Evolutionary conservation across 2,888 invertebrate species (phyloP).

Genomic region (Poecilus cupreus): DNA sequence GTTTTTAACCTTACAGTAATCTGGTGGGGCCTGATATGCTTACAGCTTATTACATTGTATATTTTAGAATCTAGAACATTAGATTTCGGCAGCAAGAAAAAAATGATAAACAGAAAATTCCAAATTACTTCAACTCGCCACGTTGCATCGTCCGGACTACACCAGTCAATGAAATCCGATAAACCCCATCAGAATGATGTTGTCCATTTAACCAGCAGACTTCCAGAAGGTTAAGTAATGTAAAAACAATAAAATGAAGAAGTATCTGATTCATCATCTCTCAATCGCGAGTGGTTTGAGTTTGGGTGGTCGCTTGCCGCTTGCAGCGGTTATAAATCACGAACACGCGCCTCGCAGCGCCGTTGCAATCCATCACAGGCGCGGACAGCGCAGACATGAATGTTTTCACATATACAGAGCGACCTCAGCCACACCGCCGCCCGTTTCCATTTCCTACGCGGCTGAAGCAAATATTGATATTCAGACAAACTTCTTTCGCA

Average conservation of each 20-base stretch:
- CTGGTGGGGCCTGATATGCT: too few relatives aligned
- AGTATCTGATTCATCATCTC: constrained; percentile 44
- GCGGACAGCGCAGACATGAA: constrained; percentile 56
- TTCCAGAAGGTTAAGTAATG: background rate
- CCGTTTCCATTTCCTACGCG: constrained; percentile 26
- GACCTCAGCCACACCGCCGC: background rate
- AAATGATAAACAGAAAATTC: too few relatives aligned
- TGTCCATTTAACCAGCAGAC: too few relatives aligned
- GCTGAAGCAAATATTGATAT: constrained; percentile 57
- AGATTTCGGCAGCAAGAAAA: too few relatives aligned
- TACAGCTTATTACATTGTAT: too few relatives aligned
- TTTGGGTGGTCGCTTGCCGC: too few relatives aligned
- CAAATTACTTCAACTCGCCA: too few relatives aligned
- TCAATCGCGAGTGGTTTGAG: constrained; percentile 16
- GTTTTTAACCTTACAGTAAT: background rate
- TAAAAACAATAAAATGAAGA: background rate
- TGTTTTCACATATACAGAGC: constrained; percentile 49
- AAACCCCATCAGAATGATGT: too few relatives aligned
- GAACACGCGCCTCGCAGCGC: constrained; percentile 6
- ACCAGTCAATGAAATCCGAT: too few relatives aligned
- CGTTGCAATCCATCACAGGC: constrained; percentile 53
- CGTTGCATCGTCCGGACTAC: too few relatives aligned
- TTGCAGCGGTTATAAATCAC: constrained; percentile 43
- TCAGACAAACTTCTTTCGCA: constrained; percentile 55
- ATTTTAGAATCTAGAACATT: too few relatives aligned